phyloP scores from a whole-genome alignment of 2,888 invertebrate species.

The Lasioglossum lativentre region DNA sequence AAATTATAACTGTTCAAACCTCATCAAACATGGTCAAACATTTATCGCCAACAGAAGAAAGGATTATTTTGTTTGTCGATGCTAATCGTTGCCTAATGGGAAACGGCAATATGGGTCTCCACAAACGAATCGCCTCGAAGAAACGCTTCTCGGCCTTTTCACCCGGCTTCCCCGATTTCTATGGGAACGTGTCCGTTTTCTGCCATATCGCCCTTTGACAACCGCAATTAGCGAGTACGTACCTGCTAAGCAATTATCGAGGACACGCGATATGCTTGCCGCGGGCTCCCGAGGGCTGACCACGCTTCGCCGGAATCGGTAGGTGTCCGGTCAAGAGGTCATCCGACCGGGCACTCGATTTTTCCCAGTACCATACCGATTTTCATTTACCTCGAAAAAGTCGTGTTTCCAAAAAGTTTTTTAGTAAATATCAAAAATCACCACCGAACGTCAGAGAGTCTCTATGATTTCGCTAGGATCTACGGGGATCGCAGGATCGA shows the following conservation, averaged over 20 bases:
- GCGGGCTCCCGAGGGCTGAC: constrained; percentile 4
- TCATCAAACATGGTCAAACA: no score
- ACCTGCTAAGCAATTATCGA: constrained; percentile 27
- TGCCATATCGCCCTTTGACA: constrained; percentile 18
- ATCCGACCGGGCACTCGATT: constrained; percentile 54
- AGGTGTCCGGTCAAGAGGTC: constrained; percentile 58
- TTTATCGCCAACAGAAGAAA: background rate
- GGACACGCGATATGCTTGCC: constrained; percentile 11
- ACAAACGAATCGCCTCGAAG: background rate
- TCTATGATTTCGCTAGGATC: background rate
- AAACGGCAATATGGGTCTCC: background rate
- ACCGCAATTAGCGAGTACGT: constrained; percentile 54
- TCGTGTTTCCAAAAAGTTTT: no score
- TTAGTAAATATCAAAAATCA: no score
- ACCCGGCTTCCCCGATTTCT: constrained; percentile 14
- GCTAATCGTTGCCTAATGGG: background rate
- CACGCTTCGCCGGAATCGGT: constrained; percentile 43
- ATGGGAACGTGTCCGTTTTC: constrained; percentile 20
- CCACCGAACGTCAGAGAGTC: no score
- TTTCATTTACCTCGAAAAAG: background rate
- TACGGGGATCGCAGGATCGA: background rate
- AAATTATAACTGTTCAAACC: no score
- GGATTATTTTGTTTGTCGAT: background rate
- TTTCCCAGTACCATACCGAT: constrained; percentile 1
- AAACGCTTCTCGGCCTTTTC: background rate